Evolutionary conservation across 2,888 invertebrate genomes (phyloP), one percentile per base, ranked within the genome.

Genomic region (Xylocampa areola): DNA sequence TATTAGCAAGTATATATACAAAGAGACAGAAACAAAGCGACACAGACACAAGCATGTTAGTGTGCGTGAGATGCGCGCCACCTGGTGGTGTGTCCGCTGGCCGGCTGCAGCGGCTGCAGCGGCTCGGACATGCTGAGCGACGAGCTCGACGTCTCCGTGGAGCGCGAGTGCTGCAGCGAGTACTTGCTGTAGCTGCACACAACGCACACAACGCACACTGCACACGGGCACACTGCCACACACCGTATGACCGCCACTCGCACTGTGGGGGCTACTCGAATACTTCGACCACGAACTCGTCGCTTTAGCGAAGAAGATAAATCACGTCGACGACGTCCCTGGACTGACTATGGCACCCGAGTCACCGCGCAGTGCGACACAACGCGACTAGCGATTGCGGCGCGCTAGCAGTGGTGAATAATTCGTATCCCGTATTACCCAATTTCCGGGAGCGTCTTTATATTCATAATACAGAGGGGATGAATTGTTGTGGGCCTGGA

Each of bases 141-240:
- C 54, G 89, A 88, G 87, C 88, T 3, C 67, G 86, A 86, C 62
- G 91, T 88, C 67, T 91, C 91, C 45, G 87, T 80, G 74, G 88
- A 86, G 87, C 92, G 90, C 84, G 88, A 88, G 88, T 91, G 92
- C 82, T 91, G 92, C 88, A 93, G 90, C 87, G 92, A 91, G 82
- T 77, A 76, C 88, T 87, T 88, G 89, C 91, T 90, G 89, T 91
- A 92, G 83, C 92, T 91, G 86, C 65, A 37, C 52, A 43, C 71
- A 49, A n/a, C 47, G 17, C 50, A 16, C 44, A 19, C 32, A 39
- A 10, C 41, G 21, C 49, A 10, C 13, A 36, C 13, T 35, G 11
- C 33, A 10, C 5, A n/a, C 36, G n/a, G 11, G 2, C 11, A 5
- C 40, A 25, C 14, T 23, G 37, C 37, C 52, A 23, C 35, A 25